Evolutionary conservation across 2,113 vertebrate genomes (phyloP).

Genomic region (Pedetes capensis): DNA sequence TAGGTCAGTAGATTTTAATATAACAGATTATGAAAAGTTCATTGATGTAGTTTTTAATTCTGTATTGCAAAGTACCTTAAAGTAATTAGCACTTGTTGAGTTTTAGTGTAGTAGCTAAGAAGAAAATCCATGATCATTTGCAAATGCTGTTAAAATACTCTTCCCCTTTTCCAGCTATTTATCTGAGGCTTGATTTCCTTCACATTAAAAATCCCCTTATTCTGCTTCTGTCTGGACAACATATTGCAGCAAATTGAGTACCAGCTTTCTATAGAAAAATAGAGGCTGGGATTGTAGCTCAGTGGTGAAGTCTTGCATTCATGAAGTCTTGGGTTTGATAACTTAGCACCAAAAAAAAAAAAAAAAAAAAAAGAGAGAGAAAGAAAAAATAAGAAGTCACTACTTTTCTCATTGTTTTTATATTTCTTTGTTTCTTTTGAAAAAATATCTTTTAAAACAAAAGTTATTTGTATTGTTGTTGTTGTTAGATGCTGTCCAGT

Average conservation of each 20-base stretch:
- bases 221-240: neutral
- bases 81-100: neutral
- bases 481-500: too few species aligned
- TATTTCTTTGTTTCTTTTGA: neutral
- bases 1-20: neutral
- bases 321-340: neutral
- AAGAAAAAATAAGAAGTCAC: neutral
- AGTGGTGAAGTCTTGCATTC: neutral
- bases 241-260: neutral
- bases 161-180: neutral
- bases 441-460: constrained; percentile 9
- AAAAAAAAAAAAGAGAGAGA: too few species aligned
- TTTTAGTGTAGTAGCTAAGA: constrained; percentile 20
- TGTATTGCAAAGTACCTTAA: neutral
- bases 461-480: too few species aligned
- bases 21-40: neutral
- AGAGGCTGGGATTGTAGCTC: neutral
- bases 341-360: neutral
- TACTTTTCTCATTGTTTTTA: neutral
- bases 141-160: neutral
- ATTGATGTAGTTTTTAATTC: neutral
- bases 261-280: neutral
- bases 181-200: neutral
- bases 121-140: neutral
- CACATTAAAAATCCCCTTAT: neutral